phyloP scores from a whole-genome alignment of 2,888 invertebrate genomes.

The Drosophila atroscutellata region DNA sequence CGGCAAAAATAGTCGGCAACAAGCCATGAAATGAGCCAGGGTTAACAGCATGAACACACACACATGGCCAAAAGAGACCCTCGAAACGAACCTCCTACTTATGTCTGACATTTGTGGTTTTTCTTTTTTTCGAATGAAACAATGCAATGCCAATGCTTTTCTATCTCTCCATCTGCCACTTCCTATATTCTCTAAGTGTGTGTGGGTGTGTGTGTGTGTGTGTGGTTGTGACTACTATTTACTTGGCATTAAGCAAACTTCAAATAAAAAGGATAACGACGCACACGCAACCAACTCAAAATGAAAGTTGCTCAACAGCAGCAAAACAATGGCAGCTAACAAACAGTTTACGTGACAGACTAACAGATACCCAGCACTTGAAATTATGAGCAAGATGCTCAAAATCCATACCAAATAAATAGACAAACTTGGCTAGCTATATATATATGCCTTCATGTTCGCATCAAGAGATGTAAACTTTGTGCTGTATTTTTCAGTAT shows the following conservation, averaged over 20 bases:
- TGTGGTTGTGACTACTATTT: constrained; percentile 62
- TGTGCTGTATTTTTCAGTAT: neutral
- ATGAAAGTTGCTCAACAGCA: constrained; percentile 62
- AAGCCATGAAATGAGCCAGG: constrained; percentile 71
- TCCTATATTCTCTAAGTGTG: neutral
- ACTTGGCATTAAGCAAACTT: constrained; percentile 78
- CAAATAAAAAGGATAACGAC: constrained; percentile 82
- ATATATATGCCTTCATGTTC: neutral
- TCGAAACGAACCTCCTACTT: neutral
- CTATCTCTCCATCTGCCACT: constrained; percentile 27
- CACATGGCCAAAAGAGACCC: neutral
- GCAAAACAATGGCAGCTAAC: constrained; percentile 19
- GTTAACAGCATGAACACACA: neutral
- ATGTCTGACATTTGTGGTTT: constrained; percentile 46
- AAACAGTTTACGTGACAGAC: neutral
- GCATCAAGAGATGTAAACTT: neutral
- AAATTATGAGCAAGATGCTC: neutral
- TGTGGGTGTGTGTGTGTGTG: constrained; percentile 6
- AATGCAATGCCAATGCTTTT: constrained; percentile 49
- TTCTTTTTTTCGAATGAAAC: constrained; percentile 28
- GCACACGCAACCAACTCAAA: constrained; percentile 73
- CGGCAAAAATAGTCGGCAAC: constrained; percentile 63
- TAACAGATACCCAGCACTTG: constrained; percentile 6
- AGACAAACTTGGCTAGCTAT: neutral
- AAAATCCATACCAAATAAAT: neutral